Conservation (phyloP, 2,113 vertebrate genomes). For the Anas platyrhynchos region DNA sequence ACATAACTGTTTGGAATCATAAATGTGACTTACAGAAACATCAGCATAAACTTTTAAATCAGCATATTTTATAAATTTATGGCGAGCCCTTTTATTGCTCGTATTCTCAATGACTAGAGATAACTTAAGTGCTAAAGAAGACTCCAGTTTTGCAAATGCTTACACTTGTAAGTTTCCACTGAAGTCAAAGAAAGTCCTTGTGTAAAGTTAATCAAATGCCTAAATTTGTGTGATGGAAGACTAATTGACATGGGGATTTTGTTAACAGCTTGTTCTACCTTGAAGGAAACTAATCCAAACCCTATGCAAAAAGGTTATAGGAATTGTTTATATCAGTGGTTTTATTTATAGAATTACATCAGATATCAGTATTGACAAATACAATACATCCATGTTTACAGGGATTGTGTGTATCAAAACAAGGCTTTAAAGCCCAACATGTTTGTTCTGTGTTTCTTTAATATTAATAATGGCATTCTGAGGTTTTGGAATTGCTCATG, state of each 20-base stretch:
- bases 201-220: slow-evolving; percentile 16
- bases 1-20: slow-evolving; percentile 71
- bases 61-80: slow-evolving; percentile 76
- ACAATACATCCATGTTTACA: slow-evolving; percentile 73
- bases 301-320: slow-evolving; percentile 76
- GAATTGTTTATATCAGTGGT: slow-evolving; percentile 61
- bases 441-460: slow-evolving; percentile 69
- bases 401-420: slow-evolving; percentile 63
- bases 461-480: slow-evolving; percentile 63
- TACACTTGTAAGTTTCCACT: slow-evolving; percentile 25
- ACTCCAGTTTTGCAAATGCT: slow-evolving; percentile 40
- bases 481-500: slow-evolving; percentile 70
- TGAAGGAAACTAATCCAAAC: slow-evolving; percentile 65
- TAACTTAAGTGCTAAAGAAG: slow-evolving; percentile 49
- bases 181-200: slow-evolving; percentile 11
- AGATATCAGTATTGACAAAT: slow-evolving; percentile 71
- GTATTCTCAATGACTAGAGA: slow-evolving; percentile 51
- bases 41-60: slow-evolving; percentile 74
- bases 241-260: slow-evolving; percentile 46
- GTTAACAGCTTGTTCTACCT: slow-evolving; percentile 62
- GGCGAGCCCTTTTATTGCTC: slow-evolving; percentile 76
- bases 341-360: slow-evolving; percentile 74
- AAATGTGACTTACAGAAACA: slow-evolving; percentile 71
- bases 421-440: slow-evolving; percentile 56
- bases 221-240: slow-evolving; percentile 30